Conservation (phyloP, 2,797 vertebrate genomes). For the Manis crassicaudata region DNA sequence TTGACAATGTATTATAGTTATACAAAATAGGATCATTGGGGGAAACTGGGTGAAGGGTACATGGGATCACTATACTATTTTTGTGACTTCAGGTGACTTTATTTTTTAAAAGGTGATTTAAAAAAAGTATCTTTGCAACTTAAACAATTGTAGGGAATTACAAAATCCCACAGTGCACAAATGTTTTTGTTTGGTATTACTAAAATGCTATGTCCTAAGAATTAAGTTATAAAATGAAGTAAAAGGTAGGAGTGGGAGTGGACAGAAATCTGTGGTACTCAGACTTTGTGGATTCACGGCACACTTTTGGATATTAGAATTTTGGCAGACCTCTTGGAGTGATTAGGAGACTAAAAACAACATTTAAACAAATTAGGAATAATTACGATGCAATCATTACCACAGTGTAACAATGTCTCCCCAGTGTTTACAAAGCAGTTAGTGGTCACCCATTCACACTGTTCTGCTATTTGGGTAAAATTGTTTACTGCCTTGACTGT, state of each 20-base stretch:
- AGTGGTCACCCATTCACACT: not conserved
- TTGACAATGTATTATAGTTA: not conserved
- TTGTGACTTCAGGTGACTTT: not conserved
- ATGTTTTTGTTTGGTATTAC: not conserved
- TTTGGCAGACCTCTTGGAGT: slow-evolving; percentile 62
- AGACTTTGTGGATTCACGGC: slow-evolving; percentile 37
- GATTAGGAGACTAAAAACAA: slow-evolving; percentile 69
- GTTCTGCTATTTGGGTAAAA: not conserved
- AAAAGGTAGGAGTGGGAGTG: not conserved
- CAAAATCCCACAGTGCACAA: not conserved
- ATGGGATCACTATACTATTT: not conserved
- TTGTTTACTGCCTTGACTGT: not conserved
- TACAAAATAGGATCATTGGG: not conserved
- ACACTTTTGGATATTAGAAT: slow-evolving; percentile 47
- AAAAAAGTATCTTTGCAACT: not conserved
- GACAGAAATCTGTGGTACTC: not conserved
- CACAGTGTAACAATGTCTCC: slow-evolving; percentile 28
- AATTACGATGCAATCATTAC: slow-evolving; percentile 64
- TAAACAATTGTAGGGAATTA: not conserved
- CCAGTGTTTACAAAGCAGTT: slow-evolving; percentile 42
- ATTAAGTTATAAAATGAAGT: not conserved
- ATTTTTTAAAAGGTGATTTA: not conserved
- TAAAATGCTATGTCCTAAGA: slow-evolving; percentile 15
- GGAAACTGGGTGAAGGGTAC: not conserved
- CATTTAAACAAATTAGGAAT: slow-evolving; percentile 72